Evolutionary conservation across 2,888 invertebrate genomes (phyloP).

Genomic region (Nasonovia ribisnigri): DNA sequence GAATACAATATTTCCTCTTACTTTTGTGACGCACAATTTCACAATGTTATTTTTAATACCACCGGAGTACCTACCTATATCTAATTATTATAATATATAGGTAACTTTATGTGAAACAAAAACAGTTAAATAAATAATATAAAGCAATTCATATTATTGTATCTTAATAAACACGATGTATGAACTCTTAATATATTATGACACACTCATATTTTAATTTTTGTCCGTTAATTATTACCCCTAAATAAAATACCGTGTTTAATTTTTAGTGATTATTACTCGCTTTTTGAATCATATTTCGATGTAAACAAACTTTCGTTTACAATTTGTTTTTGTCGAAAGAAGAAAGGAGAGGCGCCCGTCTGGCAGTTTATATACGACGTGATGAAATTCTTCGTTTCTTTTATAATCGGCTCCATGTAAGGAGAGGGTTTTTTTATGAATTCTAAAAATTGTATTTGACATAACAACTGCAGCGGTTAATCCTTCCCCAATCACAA

Average conservation of each 20-base stretch:
- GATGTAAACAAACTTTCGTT: slow-evolving; percentile 1
- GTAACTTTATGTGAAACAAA: background rate
- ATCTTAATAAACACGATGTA: background rate
- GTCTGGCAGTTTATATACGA: background rate
- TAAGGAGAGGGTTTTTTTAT: background rate
- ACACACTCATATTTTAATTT: background rate
- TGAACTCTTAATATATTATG: background rate
- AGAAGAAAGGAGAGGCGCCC: slow-evolving; percentile 17
- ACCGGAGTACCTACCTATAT: background rate
- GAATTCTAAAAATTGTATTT: background rate
- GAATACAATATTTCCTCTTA: background rate
- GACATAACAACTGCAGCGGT: background rate
- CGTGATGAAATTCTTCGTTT: slow-evolving; percentile 21
- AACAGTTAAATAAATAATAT: background rate
- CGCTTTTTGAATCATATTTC: background rate
- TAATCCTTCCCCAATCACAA: background rate
- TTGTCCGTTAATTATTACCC: background rate
- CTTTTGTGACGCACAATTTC: background rate
- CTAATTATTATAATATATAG: background rate
- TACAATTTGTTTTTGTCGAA: background rate
- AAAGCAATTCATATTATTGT: background rate
- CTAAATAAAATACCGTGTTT: background rate
- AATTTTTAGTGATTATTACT: background rate
- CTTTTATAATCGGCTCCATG: slow-evolving; percentile 16
- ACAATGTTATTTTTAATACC: background rate